Evolutionary conservation across 2,113 vertebrate genomes (phyloP).

Genomic region (Opisthocomus hoazin): DNA sequence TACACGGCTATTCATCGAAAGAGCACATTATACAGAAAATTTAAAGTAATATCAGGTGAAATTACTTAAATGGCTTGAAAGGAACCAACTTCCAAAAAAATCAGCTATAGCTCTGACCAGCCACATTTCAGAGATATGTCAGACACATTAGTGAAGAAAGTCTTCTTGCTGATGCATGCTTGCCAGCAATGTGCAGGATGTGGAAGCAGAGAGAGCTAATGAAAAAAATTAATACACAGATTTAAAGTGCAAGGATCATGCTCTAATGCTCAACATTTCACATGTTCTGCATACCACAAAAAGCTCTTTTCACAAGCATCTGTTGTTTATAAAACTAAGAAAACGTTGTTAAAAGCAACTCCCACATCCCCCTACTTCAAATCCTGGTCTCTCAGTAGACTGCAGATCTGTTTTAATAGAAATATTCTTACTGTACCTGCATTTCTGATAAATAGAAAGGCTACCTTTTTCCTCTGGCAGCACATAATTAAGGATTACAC

Average conservation of each 20-base stretch:
- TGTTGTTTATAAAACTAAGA: constrained; percentile 2
- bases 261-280: constrained; percentile 31
- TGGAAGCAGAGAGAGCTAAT: constrained; percentile 54
- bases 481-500: background rate
- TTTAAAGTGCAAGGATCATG: constrained; percentile 51
- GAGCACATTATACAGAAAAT: constrained; percentile 55
- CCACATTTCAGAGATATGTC: constrained; percentile 47
- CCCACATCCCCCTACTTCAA: background rate
- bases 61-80: constrained; percentile 56
- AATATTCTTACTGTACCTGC: background rate
- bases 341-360: background rate
- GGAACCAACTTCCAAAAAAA: constrained; percentile 56
- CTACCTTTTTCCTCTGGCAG: background rate
- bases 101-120: constrained; percentile 26
- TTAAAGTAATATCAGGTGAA: constrained; percentile 63
- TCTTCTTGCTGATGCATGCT: constrained; percentile 55
- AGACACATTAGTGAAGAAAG: constrained; percentile 34
- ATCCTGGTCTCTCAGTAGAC: background rate
- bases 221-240: constrained; percentile 65
- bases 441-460: background rate
- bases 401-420: constrained; percentile 12
- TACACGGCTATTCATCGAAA: constrained; percentile 64
- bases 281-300: constrained; percentile 21
- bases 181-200: constrained; percentile 45
- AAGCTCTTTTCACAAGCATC: constrained; percentile 15